These are phyloP conservation scores for Tetranychus urticae DNA, from an alignment of 1,140 invertebrate species.

Conservation along the genomic window DNA sequence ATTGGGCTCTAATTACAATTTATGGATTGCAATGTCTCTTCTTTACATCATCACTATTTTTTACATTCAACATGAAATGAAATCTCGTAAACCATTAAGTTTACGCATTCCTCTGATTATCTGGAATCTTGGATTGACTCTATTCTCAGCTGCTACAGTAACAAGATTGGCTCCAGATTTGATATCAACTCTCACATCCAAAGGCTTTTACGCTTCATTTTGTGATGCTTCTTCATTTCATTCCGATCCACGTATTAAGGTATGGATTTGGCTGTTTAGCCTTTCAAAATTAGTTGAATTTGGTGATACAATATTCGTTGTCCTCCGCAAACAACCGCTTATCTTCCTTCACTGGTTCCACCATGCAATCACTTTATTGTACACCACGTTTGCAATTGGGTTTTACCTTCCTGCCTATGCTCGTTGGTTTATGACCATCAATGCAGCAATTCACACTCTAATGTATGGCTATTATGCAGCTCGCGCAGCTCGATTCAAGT, in stretches of 20 bases:
- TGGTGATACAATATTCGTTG: slow-evolving; percentile 86
- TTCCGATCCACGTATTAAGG: not conserved
- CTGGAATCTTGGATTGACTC: not conserved
- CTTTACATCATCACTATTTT: slow-evolving; percentile 28
- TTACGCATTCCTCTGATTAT: not conserved
- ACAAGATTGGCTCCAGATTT: not conserved
- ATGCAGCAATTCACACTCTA: slow-evolving; percentile 84
- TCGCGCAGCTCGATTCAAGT: slow-evolving; percentile 57
- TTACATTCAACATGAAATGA: slow-evolving; percentile 43
- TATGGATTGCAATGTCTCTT: not conserved
- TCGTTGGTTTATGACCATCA: slow-evolving; percentile 95
- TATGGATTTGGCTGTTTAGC: slow-evolving; percentile 90
- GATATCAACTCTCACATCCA: not conserved
- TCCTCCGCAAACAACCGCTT: slow-evolving; percentile 76
- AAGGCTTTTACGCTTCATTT: not conserved
- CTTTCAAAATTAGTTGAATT: slow-evolving; percentile 74
- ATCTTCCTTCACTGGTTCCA: slow-evolving; percentile 88
- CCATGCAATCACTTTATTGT: slow-evolving; percentile 47
- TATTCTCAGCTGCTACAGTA: not conserved
- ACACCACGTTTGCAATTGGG: slow-evolving; percentile 65
- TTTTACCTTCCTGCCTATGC: slow-evolving; percentile 90
- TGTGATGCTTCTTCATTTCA: not conserved
- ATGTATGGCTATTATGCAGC: slow-evolving; percentile 96
- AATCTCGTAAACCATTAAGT: not conserved
- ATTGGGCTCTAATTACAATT: not conserved